Percentiles rank a stretch among this genome's conserved stretches.
These are phyloP conservation scores for Sarcophaga subvicina DNA, from an alignment of 2,888 invertebrate genomes.

Conservation along the genomic window DNA sequence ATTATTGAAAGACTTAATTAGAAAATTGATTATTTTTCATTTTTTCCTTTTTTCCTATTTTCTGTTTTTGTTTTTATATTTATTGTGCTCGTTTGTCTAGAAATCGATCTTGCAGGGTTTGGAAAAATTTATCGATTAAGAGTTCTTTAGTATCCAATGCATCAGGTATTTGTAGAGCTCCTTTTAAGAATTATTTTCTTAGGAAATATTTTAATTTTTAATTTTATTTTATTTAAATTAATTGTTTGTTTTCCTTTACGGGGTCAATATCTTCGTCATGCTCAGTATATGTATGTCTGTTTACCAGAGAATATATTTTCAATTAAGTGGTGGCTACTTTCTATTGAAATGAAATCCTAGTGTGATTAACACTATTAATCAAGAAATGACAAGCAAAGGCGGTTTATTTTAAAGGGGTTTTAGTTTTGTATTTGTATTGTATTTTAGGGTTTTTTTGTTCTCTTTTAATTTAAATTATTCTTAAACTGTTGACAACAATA, in stretches of 20 bases:
- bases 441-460: no score
- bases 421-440: no score
- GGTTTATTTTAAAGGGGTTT: background rate
- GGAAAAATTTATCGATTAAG: background rate
- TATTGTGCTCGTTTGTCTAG: background rate
- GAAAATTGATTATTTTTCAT: constrained; percentile 59
- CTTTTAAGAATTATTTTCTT: constrained; percentile 22
- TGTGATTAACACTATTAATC: background rate
- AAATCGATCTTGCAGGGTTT: background rate
- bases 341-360: background rate
- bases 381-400: constrained; percentile 2
- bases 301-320: background rate
- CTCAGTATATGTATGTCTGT: background rate
- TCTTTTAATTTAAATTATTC: no score
- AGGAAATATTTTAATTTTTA: constrained; percentile 43
- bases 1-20: constrained; percentile 58
- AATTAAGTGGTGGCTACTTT: background rate
- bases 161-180: background rate
- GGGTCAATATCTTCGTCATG: background rate
- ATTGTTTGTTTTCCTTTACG: constrained; percentile 32
- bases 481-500: no score
- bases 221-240: constrained; percentile 9
- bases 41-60: background rate
- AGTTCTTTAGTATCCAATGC: background rate
- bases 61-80: background rate